Evolutionary conservation across 2,113 vertebrate species (phyloP), one percentile per base, ranked within the genome.

Genomic region (Pampusana beccarii): DNA sequence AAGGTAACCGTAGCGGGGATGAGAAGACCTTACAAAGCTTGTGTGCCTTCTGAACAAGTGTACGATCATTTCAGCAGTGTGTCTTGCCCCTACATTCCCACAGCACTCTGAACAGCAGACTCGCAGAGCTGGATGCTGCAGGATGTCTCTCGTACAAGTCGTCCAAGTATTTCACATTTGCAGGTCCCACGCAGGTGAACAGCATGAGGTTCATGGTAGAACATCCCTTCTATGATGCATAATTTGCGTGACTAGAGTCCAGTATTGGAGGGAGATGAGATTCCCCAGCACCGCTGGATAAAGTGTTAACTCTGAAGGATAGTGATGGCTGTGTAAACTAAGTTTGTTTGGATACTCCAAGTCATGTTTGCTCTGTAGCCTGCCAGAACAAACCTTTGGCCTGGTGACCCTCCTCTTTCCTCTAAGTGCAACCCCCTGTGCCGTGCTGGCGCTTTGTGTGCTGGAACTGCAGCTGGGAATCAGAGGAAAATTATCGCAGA

Each of bases 361-460:
- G 51, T 60, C 34, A 11, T 74, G 72, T 93, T 91, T 95, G 53
- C 60, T 86, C 57, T 92, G 80, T 28, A 62, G 83, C 64, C 72
- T 95, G 86, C 29, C 56, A 67, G 72, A 87, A 84, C 36, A 56
- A 91, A 90, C 75, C 83, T 89, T 93, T 92, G 74, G 40, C 91
- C 70, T 44, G 54, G 51, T 93, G 94, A 91, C 65, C 26, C 38
- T 86, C 11, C 48, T 70, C 31, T 33, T 73, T 78, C 25, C n/a
- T 51, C 57, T 62, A 36, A 6, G 4, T 66, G 50, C 64, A 90
- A 5, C 13, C 8, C 53, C 36, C 64, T 51, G 60, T 70, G 75
- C 86, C 0, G 0, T 28, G 60, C 33, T 83, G 69, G 71, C 67
- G 42, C 0, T 0, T 26, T 20, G 56, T 20, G 16, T 2, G 3